Conservation (phyloP, 2,888 invertebrate genomes). For the Oxytorus armatus region DNA sequence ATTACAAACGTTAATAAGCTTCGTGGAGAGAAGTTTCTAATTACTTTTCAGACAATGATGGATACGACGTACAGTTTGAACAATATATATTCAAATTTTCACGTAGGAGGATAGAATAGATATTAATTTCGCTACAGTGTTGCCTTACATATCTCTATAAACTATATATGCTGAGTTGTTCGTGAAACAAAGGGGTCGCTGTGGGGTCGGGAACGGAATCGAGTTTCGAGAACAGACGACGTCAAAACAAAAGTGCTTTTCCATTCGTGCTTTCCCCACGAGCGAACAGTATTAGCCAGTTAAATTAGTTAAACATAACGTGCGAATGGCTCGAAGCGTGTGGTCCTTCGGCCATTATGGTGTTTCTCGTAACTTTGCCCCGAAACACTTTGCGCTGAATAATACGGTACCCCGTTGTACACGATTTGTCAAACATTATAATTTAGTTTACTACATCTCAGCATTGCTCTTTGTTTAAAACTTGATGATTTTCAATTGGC, state of each 20-base stretch:
- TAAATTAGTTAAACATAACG: slow-evolving; percentile 22
- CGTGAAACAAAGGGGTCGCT: slow-evolving; percentile 25
- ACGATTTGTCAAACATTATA: background rate
- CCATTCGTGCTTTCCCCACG: background rate
- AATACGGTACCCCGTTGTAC: background rate
- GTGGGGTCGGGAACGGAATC: slow-evolving; percentile 12
- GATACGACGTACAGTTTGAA: slow-evolving; percentile 28
- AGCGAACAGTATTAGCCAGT: slow-evolving; percentile 19
- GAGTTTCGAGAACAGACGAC: slow-evolving; percentile 26
- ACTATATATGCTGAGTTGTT: slow-evolving; percentile 25
- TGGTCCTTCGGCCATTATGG: background rate
- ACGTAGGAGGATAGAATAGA: slow-evolving; percentile 11
- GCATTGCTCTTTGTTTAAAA: too few species aligned
- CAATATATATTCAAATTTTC: slow-evolving; percentile 35
- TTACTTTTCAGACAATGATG: slow-evolving; percentile 40
- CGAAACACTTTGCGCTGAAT: background rate
- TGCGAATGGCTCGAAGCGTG: slow-evolving; percentile 4
- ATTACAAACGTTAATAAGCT: slow-evolving; percentile 27
- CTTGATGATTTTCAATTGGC: too few species aligned
- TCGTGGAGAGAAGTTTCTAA: slow-evolving; percentile 33
- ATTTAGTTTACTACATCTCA: too few species aligned
- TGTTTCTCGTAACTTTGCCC: slow-evolving; percentile 15
- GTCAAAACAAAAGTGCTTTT: slow-evolving; percentile 28
- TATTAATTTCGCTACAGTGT: slow-evolving; percentile 45
- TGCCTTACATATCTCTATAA: slow-evolving; percentile 5